These are phyloP conservation scores for Polymixis lichenea DNA, from an alignment of 2,888 invertebrate species.

Conservation along the genomic window DNA sequence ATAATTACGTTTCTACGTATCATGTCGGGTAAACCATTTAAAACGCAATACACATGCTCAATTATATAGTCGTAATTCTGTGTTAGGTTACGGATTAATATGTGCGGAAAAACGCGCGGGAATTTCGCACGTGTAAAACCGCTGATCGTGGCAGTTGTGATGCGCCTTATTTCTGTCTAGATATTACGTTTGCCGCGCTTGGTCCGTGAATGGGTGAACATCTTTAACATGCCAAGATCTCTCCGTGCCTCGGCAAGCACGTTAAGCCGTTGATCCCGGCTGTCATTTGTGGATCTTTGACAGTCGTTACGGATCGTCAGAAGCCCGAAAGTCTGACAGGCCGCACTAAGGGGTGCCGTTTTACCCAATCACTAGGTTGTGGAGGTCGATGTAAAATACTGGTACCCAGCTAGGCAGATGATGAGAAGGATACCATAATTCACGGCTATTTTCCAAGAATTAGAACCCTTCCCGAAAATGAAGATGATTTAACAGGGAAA, in stretches of 20 bases:
- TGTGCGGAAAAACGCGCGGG: background rate
- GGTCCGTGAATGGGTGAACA: no score
- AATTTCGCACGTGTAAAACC: background rate
- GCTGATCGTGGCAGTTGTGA: background rate
- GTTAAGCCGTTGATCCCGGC: no score
- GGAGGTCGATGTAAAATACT: no score
- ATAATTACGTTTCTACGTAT: constrained; percentile 10
- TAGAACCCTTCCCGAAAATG: background rate
- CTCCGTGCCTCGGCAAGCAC: no score
- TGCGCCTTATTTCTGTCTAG: background rate
- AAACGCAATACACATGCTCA: constrained; percentile 25
- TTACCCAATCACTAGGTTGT: no score
- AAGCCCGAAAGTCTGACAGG: no score
- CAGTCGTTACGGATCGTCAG: no score
- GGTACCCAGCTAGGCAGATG: no score
- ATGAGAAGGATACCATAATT: background rate
- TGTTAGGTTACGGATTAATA: background rate
- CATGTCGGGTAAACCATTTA: constrained; percentile 23
- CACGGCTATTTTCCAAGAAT: constrained; percentile 1
- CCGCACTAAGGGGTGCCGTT: no score
- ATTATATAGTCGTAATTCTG: constrained; percentile 14
- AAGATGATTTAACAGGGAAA: background rate
- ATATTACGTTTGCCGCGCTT: no score
- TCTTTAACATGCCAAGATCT: no score
- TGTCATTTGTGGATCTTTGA: no score